These are phyloP conservation scores for Chymomyza costata DNA, from an alignment of 1,140 invertebrate genomes.

Conservation along the genomic window DNA sequence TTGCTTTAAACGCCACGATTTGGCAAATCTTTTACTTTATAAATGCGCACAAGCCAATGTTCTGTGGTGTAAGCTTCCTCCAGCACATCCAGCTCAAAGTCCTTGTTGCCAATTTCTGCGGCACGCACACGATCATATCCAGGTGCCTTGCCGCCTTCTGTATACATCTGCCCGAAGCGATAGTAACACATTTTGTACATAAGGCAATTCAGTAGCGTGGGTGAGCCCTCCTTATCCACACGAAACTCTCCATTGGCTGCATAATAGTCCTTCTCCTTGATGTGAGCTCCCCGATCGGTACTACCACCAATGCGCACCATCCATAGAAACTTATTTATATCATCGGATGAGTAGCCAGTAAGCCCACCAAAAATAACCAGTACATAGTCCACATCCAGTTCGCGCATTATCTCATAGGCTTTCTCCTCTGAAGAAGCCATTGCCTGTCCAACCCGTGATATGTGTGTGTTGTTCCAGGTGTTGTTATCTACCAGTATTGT, in stretches of 20 bases:
- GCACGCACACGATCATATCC: conserved; percentile 93
- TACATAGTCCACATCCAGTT: conserved; percentile 98
- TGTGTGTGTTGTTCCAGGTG: conserved; percentile 99
- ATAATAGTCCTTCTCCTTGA: conserved; percentile 98
- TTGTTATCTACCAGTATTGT: conserved; percentile 99
- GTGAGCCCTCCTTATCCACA: conserved; percentile 93
- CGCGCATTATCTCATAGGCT: conserved; percentile 97
- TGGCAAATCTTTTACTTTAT: conserved; percentile 93
- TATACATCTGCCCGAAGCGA: conserved; percentile 92
- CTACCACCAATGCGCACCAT: conserved; percentile 99
- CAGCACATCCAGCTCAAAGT: conserved; percentile 93
- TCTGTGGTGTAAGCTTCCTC: conserved; percentile 97
- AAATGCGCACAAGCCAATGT: conserved; percentile 96
- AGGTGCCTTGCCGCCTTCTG: conserved; percentile 92
- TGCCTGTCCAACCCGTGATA: conserved; percentile 96
- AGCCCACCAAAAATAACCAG: conserved; percentile 98
- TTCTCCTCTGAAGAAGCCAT: conserved; percentile 98
- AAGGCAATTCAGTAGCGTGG: conserved; percentile 90
- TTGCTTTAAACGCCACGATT: conserved; percentile 83
- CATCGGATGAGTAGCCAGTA: conserved; percentile 98
- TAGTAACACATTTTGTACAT: conserved; percentile 99
- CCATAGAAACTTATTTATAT: conserved; percentile 99
- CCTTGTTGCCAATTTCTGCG: conserved; percentile 96
- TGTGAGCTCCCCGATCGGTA: conserved; percentile 94
- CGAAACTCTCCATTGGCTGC: conserved; percentile 95